A percentile compares a stretch with the other conserved stretches of the same genome.
Conservation (phyloP, 2,797 vertebrate genomes). For the Malurus leucopterus region DNA sequence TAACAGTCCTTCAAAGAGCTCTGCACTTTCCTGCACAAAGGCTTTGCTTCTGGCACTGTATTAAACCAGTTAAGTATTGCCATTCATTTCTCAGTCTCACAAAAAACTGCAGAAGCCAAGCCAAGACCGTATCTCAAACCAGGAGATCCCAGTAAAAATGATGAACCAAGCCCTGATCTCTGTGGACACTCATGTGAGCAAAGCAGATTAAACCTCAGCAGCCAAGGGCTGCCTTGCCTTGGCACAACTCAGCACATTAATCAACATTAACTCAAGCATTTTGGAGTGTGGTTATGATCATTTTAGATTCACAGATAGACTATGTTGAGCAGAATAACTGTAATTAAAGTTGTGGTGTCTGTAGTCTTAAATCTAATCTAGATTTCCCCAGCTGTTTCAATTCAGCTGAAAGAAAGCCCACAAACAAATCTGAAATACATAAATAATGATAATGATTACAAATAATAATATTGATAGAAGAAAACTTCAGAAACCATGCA, state of each 20-base stretch:
- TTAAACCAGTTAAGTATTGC: not conserved
- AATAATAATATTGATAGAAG: not conserved
- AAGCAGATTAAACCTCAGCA: not conserved
- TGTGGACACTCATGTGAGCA: not conserved
- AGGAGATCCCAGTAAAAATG: not conserved
- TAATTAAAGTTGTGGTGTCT: not conserved
- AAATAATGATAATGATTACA: not conserved
- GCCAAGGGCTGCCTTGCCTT: not conserved
- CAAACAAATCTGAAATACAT: not conserved
- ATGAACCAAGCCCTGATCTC: not conserved
- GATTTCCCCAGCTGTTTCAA: not conserved
- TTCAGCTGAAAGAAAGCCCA: not conserved
- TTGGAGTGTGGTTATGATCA: not conserved
- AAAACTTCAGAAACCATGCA: not conserved
- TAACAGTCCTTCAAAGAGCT: not conserved
- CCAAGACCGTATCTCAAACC: not conserved
- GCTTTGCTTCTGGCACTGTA: not conserved
- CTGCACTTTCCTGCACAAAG: not conserved
- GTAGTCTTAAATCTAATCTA: not conserved
- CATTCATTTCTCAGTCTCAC: not conserved
- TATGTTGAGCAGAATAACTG: not conserved
- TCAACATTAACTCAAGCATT: not conserved
- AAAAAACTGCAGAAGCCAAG: not conserved
- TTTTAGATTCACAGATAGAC: not conserved
- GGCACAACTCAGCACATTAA: not conserved